Conservation (phyloP, 2,113 vertebrate genomes). For the Okapia johnstoni region DNA sequence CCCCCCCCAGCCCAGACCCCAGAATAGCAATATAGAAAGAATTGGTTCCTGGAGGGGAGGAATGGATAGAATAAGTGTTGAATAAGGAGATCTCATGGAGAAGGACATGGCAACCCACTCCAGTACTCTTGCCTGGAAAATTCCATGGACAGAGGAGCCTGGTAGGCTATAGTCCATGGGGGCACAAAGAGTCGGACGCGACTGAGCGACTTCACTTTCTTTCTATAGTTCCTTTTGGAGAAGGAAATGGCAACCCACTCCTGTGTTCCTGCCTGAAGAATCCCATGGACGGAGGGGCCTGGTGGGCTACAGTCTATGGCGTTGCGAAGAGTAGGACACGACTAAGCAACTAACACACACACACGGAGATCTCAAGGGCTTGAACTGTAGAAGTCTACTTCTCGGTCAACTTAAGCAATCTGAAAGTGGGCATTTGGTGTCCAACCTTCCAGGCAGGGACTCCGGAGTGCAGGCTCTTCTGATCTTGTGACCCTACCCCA, state of each 20-base stretch:
- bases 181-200: rapidly evolving
- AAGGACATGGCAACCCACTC: not conserved
- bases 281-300: not conserved
- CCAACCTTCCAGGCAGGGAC: not conserved
- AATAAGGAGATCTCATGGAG: not conserved
- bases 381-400: not conserved
- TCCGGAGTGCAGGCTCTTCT: not conserved
- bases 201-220: not conserved
- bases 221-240: not conserved
- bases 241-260: not conserved
- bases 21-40: not conserved
- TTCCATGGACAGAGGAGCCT: not conserved
- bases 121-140: not conserved
- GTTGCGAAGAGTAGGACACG: not conserved
- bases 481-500: not conserved
- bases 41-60: not conserved
- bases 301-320: not conserved
- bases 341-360: not conserved
- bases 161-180: not conserved
- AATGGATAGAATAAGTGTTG: not conserved
- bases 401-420: not conserved
- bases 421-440: not conserved
- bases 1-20: not conserved
- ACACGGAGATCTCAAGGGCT: not conserved
- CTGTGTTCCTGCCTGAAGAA: not conserved